Base-by-base conservation (phyloP, 2,888 invertebrate genomes). In the Drosophila phalerata region DNA sequence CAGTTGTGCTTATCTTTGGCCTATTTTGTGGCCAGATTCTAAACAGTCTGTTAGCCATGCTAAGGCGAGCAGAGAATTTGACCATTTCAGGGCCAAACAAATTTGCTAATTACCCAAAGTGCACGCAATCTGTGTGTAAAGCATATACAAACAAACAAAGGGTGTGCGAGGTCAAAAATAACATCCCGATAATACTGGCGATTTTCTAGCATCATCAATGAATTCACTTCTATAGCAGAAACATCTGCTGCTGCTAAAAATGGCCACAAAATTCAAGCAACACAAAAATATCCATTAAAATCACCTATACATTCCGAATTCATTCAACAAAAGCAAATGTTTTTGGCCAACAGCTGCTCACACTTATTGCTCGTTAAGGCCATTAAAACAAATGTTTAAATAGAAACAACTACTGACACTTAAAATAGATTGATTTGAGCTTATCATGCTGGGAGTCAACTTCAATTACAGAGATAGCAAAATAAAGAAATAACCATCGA, bases 91-190 rank as follows among this genome's bases (percentile, higher is more conserved):
- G 85, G 81, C 66, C 85, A 81, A 81, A 74, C 69, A 78, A 74
- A 56, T 67, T 66, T 43, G 69, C 81, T 87, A 85, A 82, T 85
- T 87, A 69, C 56, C 52, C 45, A 69, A 78, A 87, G 85, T 87
- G 85, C 87, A 77, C 53, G 28, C 76, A 70, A 45, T 78, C 45
- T 62, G 38, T 30, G 55, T 60, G 62, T 43, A 58, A 74, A 60
- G 17, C 11, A 55, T 32, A 79, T 62, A 69, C 45, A 79, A 61
- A 28, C 5, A 28, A 28, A 55, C 56, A 53, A 3, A 17, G 22
- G 52, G 52, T 53, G 40, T 15, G 13, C 32, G 43, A 45, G 19
- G 49, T 77, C 40, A 13, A 28, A 37, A 61, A 73, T 34, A 72
- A 60, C 48, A 40, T 51, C 55, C 37, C 22, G 22, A 13, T 43